Evolutionary conservation across 2,113 vertebrate genomes (phyloP).

Genomic region (Lasiurus borealis): DNA sequence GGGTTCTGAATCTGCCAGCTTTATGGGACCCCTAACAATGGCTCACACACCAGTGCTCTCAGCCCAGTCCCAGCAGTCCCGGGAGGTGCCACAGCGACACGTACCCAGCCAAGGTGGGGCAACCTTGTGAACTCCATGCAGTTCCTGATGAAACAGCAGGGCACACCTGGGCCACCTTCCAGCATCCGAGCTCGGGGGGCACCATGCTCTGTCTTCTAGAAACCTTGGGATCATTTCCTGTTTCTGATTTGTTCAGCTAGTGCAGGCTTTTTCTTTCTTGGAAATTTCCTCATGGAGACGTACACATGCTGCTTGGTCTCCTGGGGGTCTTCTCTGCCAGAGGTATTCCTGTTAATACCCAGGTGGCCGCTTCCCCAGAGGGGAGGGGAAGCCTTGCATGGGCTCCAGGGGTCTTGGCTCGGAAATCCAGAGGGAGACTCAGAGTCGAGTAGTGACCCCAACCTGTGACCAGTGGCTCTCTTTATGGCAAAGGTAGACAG

Average conservation of each 20-base stretch:
- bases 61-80: background rate
- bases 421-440: background rate
- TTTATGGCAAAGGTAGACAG: background rate
- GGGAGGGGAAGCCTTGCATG: background rate
- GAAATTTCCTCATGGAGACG: background rate
- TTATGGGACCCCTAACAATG: background rate
- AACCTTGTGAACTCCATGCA: background rate
- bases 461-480: background rate
- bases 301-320: background rate
- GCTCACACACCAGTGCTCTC: background rate
- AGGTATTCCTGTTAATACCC: background rate
- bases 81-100: background rate
- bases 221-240: background rate
- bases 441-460: background rate
- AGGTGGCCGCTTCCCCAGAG: background rate
- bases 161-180: background rate
- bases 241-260: constrained; percentile 20
- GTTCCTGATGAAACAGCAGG: background rate
- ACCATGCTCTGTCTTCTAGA: background rate
- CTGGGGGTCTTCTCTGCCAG: background rate
- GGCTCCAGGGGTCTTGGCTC: background rate
- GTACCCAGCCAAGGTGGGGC: background rate
- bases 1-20: background rate
- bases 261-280: background rate
- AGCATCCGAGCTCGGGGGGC: background rate